phyloP scores from a whole-genome alignment of 2,113 vertebrate genomes.

The Marmota monax region DNA sequence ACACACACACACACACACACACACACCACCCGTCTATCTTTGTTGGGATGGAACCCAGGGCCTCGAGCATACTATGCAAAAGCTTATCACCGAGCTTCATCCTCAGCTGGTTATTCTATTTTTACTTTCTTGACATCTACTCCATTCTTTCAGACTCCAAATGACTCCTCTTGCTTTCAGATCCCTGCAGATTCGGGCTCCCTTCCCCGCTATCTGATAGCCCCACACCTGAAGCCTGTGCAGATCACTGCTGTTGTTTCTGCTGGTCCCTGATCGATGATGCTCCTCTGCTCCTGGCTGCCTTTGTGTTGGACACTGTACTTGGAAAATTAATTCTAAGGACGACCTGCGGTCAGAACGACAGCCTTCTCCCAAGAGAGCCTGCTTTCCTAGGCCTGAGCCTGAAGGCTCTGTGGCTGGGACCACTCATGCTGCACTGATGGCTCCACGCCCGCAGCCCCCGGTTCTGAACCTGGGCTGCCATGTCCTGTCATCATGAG shows the following conservation, averaged over 20 bases:
- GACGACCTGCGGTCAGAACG: not conserved
- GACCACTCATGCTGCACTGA: rapidly evolving
- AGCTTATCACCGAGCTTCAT: too few species aligned
- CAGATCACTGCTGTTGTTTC: rapidly evolving
- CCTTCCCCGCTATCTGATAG: too few species aligned
- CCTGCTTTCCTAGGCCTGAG: rapidly evolving
- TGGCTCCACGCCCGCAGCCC: not conserved
- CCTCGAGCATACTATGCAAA: too few species aligned
- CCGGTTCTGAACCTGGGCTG: rapidly evolving
- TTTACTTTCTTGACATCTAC: too few species aligned
- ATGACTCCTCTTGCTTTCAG: too few species aligned
- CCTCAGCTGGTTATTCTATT: too few species aligned
- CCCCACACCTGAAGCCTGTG: not conserved
- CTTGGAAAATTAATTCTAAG: not conserved
- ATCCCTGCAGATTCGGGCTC: too few species aligned
- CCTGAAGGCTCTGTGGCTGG: not conserved
- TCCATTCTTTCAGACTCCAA: too few species aligned
- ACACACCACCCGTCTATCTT: too few species aligned
- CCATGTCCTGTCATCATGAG: rapidly evolving
- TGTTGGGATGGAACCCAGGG: too few species aligned
- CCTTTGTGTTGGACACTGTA: not conserved
- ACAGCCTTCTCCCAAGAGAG: not conserved
- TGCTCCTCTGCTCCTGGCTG: rapidly evolving
- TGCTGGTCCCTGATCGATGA: too few species aligned
- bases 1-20: too few species aligned